Base-by-base conservation (phyloP, 2,113 vertebrate species). In the Microtus ochrogaster region DNA sequence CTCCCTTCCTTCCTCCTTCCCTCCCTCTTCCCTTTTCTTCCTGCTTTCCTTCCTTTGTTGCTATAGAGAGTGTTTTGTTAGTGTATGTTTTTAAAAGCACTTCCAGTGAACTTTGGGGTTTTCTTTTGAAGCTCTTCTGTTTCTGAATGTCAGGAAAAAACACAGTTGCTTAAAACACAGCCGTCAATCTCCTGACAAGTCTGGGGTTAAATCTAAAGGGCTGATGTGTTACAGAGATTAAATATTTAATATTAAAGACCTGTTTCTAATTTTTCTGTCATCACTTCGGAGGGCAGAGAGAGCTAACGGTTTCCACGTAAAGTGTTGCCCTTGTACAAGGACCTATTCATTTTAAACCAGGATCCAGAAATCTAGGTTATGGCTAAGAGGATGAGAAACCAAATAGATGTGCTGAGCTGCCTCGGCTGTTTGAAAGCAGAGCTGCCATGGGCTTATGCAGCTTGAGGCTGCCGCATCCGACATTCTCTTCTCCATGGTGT, bases 201-300 rank as follows among this genome's bases (percentile, higher is more conserved):
- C 77, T 94, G 78, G 89, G 97, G 94, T 97, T 94, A 91, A 97
- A 96, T 93, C 89, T 90, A 92, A 90, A 96, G 96, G 49, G 89
- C 89, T 84, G 63, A 95, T 95, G 90, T 95, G 89, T 95, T 97
- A 97, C 94, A 96, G 97, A 96, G 83, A 97, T 95, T 97, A 97
- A 97, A 96, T 98, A 96, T 93, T 98, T 97, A 97, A 92, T 94
- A 94, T 93, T 96, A 90, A 95, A 96, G 92, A 96, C 93, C 83
- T 66, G 73, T 41, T 66, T 93, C 47, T 82, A 76, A 94, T 77
- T 94, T 77, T 93, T 49, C 65, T 94, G 78, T 92, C 52, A 63
- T 96, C 92, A 74, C 90, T 89, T 79, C 0, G 39, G 95, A 96
- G 95, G 89, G 78, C 79, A 94, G 58, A 95, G 78, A 1, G 19